Percentiles rank a stretch among this genome's conserved stretches.
Conservation (phyloP, 2,797 vertebrate species). For the Acropternis orthonyx region DNA sequence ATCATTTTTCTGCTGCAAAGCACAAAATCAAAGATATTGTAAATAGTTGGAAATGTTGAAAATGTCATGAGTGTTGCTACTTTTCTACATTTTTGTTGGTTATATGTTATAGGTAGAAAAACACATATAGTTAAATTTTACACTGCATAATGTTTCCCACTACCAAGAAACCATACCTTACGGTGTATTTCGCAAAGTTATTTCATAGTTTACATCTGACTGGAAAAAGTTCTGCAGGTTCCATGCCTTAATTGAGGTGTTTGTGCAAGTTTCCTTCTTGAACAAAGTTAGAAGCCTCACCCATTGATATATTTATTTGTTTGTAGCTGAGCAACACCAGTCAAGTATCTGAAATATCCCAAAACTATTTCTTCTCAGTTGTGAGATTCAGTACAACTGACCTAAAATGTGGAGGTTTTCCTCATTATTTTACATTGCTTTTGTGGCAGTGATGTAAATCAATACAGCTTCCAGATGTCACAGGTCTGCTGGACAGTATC, state of each 20-base stretch:
- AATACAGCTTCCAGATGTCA: not conserved
- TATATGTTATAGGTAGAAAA: not conserved
- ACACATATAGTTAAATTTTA: not conserved
- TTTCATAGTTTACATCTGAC: not conserved
- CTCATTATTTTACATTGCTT: not conserved
- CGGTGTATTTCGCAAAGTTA: not conserved
- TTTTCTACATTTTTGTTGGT: slow-evolving; percentile 6
- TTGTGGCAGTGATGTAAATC: not conserved
- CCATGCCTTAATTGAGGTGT: not conserved
- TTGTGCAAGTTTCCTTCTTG: not conserved
- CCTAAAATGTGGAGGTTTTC: not conserved
- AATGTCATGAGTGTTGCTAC: not conserved
- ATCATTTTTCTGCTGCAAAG: slow-evolving; percentile 13
- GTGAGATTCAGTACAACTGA: not conserved
- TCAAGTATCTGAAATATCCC: not conserved
- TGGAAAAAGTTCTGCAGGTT: not conserved
- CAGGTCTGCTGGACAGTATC: not conserved
- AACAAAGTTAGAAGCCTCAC: not conserved
- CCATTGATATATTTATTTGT: not conserved
- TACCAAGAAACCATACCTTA: not conserved
- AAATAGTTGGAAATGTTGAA: not conserved
- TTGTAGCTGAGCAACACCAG: not conserved
- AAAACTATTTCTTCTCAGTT: not conserved
- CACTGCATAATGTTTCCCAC: not conserved
- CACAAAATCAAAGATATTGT: slow-evolving; percentile 1